Conservation (phyloP, 2,113 vertebrate genomes). For the Hucho hucho region DNA sequence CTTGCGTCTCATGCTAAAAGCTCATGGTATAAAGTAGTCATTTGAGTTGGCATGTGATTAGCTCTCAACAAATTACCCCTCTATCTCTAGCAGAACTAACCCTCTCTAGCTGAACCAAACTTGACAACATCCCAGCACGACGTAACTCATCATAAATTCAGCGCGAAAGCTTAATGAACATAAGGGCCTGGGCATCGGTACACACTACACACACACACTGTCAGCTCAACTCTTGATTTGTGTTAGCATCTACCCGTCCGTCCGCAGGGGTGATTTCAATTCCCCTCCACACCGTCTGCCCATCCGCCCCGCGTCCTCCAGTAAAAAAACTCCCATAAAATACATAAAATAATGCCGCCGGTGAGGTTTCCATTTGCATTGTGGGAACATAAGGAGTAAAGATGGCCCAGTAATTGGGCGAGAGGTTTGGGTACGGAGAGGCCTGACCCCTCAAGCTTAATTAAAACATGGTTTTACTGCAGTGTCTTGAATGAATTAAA, state of each 20-base stretch:
- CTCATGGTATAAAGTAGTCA: background rate
- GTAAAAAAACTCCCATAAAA: constrained; percentile 6
- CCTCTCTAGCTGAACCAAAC: background rate
- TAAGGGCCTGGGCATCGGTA: background rate
- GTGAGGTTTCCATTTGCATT: constrained; percentile 27
- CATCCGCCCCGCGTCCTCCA: background rate
- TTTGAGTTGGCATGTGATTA: background rate
- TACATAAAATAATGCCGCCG: constrained; percentile 10
- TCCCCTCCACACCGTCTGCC: background rate
- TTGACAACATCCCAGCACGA: background rate
- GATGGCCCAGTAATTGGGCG: constrained; percentile 45
- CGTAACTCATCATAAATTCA: background rate
- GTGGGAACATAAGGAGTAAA: constrained; percentile 58
- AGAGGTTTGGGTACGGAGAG: constrained; percentile 31
- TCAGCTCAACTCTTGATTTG: constrained; percentile 2
- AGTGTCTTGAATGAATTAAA: constrained; percentile 66
- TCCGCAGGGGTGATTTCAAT: background rate
- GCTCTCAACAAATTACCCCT: background rate
- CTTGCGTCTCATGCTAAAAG: background rate
- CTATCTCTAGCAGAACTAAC: background rate
- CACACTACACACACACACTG: background rate
- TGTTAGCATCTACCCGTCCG: background rate
- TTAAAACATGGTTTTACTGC: constrained; percentile 54
- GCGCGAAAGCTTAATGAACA: background rate
- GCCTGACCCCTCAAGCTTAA: constrained; percentile 59